Conservation (phyloP, 2,888 invertebrate genomes). For the Nomada fabriciana region DNA sequence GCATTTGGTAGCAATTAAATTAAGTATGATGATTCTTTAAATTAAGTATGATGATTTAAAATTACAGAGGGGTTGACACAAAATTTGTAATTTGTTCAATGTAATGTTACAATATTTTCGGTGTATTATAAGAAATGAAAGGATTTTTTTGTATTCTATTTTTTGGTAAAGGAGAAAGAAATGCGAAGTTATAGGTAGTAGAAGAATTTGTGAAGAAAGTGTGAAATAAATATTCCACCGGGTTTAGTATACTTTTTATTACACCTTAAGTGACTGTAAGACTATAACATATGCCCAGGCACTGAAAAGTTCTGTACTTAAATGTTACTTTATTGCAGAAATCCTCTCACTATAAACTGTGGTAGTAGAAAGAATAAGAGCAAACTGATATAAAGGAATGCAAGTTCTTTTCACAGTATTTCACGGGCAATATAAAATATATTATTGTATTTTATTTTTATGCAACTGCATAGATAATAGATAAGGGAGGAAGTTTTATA, state of each 20-base stretch:
- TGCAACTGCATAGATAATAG: no score
- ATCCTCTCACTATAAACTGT: neutral
- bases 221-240: slow-evolving; percentile 1
- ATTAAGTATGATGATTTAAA: neutral
- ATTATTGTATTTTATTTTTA: no score
- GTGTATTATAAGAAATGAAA: no score
- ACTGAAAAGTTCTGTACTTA: neutral
- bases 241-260: neutral
- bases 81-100: no score
- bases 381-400: neutral
- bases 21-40: neutral
- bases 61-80: no score
- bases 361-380: neutral
- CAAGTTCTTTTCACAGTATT: no score
- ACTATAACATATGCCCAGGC: neutral
- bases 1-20: neutral
- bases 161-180: no score
- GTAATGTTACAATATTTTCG: no score
- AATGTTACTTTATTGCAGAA: neutral
- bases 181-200: neutral
- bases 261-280: neutral
- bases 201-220: neutral
- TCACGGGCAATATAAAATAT: no score
- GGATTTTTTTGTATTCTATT: no score
- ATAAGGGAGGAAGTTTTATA: no score